Evolutionary conservation across 2,888 invertebrate genomes (phyloP).

Genomic region (Aspidiotus destructor): DNA sequence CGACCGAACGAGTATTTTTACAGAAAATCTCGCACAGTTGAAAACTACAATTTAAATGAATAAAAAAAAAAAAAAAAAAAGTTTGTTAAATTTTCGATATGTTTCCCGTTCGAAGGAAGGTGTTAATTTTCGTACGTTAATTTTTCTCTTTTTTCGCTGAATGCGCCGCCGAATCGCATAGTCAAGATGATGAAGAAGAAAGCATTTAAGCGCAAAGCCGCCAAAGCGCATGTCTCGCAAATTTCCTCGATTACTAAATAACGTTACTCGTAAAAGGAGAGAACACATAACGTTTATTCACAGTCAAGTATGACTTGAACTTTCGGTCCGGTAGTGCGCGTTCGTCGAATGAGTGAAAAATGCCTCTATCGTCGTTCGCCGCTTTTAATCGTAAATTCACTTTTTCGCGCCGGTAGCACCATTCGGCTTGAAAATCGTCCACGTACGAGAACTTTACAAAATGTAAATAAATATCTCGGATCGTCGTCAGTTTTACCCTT

Average conservation of each 20-base stretch:
- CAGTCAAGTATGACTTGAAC: slow-evolving; percentile 25
- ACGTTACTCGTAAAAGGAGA: not conserved
- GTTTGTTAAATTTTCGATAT: not conserved
- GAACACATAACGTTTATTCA: slow-evolving; percentile 18
- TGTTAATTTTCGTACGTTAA: not conserved
- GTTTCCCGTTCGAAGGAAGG: no score
- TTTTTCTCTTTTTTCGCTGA: not conserved
- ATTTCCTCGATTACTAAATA: slow-evolving; percentile 25
- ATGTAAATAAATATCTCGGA: not conserved
- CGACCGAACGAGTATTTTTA: not conserved
- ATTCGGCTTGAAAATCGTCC: no score
- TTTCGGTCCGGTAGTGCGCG: slow-evolving; percentile 23
- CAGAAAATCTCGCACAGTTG: not conserved
- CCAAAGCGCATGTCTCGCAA: not conserved
- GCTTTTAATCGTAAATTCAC: no score
- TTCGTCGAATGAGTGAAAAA: slow-evolving; percentile 9
- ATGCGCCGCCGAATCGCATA: not conserved
- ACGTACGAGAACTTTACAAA: not conserved
- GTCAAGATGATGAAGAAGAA: slow-evolving; percentile 1
- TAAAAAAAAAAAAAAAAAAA: not conserved
- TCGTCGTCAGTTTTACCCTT: not conserved
- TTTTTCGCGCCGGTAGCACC: no score
- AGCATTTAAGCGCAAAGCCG: not conserved
- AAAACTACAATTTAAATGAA: not conserved
- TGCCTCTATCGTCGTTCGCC: slow-evolving; percentile 5